Evolutionary conservation across 2,888 invertebrate species (phyloP), one percentile per base, ranked within the genome.

Genomic region (Oxyteleia sp.): DNA sequence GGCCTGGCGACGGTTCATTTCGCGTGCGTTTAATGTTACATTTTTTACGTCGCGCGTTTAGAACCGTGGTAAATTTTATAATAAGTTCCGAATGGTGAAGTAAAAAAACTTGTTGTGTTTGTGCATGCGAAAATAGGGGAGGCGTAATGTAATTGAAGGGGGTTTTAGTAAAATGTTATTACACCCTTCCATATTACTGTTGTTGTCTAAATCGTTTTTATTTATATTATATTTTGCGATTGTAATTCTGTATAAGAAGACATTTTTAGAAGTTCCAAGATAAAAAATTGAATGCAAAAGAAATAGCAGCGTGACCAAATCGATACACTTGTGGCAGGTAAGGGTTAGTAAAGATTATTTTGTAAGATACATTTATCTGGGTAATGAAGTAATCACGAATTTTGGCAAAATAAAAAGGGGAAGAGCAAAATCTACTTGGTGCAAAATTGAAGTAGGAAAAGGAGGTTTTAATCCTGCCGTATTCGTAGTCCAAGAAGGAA

Each of bases 401-500:
- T 74, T 41, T 66, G 49, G 43, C 26, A 16, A 18, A 68, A 61
- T 47, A n/a, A 55, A 68, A 29, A 23, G 32, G 18, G 32, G 13
- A 35, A 38, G 35, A 49, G 26, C n/a, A 18, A 53, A 69, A 61
- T 13, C 23, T 45, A 64, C 41, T 43, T 16, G n/a, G 23, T 41
- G 20, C 20, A 51, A 51, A 68, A 74, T 66, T 68, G 57, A 47
- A 69, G 13, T 57, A 57, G 32, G 32, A 63, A 63, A 74, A 38
- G n/a, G 49, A 69, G 69, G 43, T 68, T 72, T 82, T 82, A 82
- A 78, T 83, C 68, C 51, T 63, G 49, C 23, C 32, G 47, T 76
- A 68, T 69, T 59, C 23, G 51, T 51, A 59, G 61, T 47, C 29
- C 16, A 55, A 61, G 35, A 18, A 64, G 51, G 72, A 63, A 82